Conservation (phyloP, 2,113 vertebrate genomes). For the Gavialis gangeticus region DNA sequence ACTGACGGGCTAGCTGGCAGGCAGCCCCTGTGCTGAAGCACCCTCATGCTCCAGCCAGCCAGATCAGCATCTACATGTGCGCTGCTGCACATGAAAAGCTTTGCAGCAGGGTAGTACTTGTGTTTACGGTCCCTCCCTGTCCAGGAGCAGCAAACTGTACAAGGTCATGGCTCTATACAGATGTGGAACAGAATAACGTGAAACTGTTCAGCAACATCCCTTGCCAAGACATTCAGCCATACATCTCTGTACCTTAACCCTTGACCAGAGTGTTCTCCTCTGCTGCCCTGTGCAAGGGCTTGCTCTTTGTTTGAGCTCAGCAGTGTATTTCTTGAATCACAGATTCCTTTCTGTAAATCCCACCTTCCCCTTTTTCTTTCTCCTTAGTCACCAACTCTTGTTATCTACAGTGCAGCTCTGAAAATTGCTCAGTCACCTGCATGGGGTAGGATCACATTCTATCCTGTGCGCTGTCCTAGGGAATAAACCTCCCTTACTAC, state of each 20-base stretch:
- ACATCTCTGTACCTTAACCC: neutral
- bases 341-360: neutral
- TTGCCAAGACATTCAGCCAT: neutral
- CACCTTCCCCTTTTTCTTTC: neutral
- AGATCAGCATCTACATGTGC: no score
- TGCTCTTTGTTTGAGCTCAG: neutral
- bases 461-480: neutral
- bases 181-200: no score
- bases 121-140: neutral
- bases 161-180: no score
- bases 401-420: neutral
- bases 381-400: neutral
- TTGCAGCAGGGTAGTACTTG: no score
- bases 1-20: no score
- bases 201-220: neutral
- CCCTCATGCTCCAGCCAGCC: no score
- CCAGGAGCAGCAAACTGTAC: neutral
- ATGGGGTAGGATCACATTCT: neutral
- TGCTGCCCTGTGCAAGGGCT: neutral
- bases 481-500: neutral
- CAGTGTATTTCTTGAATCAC: neutral
- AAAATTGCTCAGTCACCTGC: neutral
- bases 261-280: neutral
- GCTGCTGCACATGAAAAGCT: no score
- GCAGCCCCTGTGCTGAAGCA: no score